Evolutionary conservation across 1,140 invertebrate genomes (phyloP).

Genomic region (Adelges cooleyi): DNA sequence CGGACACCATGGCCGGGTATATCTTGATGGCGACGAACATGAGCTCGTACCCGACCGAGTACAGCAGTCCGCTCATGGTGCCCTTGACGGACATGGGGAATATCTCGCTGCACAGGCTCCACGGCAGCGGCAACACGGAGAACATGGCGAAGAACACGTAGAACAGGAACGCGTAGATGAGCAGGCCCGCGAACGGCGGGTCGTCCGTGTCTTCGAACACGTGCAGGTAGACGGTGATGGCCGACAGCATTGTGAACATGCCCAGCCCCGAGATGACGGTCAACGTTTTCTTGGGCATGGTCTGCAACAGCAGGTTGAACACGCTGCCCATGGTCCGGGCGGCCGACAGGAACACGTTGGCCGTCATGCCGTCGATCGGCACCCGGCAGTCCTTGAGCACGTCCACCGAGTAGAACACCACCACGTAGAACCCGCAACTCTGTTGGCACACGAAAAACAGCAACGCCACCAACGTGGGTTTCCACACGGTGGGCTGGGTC

Average conservation of each 20-base stretch:
- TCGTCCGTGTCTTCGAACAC: background rate
- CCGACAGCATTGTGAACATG: background rate
- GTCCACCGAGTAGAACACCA: conserved; percentile 56
- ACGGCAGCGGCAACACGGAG: conserved; percentile 39
- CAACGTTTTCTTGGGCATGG: background rate
- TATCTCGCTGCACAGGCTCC: conserved; percentile 37
- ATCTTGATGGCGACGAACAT: conserved; percentile 45
- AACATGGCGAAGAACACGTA: conserved; percentile 40
- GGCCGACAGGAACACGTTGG: background rate
- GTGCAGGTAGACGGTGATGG: background rate
- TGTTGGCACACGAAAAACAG: conserved; percentile 47
- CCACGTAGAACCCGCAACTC: conserved; percentile 47
- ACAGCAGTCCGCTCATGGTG: conserved; percentile 40
- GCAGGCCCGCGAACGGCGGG: background rate
- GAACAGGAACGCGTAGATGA: background rate
- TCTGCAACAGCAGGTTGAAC: background rate
- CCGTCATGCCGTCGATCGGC: background rate
- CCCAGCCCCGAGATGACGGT: background rate
- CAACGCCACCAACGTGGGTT: conserved; percentile 43
- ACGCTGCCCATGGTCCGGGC: background rate
- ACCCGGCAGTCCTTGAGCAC: conserved; percentile 43
- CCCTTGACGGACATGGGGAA: conserved; percentile 43
- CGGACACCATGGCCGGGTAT: conserved; percentile 40
- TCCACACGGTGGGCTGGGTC: conserved; percentile 35
- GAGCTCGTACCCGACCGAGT: conserved; percentile 44